Evolutionary conservation across 64 coral and sea anemone genomes (phyloP).

Genomic region (Porites lutea): DNA sequence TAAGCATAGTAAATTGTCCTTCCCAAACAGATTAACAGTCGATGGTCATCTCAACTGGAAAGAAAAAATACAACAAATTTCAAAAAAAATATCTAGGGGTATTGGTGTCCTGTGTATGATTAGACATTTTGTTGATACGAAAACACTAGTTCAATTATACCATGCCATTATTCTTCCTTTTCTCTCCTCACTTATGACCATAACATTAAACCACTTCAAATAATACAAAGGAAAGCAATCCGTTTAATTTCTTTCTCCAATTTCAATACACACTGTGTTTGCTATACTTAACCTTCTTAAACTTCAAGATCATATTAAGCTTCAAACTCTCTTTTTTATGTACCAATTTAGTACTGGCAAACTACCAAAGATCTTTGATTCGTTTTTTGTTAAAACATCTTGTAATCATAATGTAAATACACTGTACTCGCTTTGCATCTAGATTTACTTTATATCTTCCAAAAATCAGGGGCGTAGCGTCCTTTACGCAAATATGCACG

Average conservation of each 20-base stretch:
- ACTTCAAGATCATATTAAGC: neutral
- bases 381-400: neutral
- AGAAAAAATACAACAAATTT: neutral
- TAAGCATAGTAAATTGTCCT: neutral
- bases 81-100: neutral
- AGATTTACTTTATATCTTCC: neutral
- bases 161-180: slow-evolving; percentile 10
- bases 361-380: slow-evolving; percentile 11
- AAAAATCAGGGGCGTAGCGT: no score
- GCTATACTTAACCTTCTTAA: neutral
- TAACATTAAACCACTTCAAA: slow-evolving; percentile 12
- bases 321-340: neutral
- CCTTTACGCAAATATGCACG: no score
- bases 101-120: neutral
- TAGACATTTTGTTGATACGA: neutral
- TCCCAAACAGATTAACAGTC: neutral
- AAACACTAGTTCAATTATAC: slow-evolving; percentile 4
- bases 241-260: neutral
- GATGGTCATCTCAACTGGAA: neutral
- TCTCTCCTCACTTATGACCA: neutral
- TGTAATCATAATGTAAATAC: neutral
- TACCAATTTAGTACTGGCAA: neutral
- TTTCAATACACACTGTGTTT: neutral
- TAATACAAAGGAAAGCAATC: neutral
- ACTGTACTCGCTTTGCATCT: neutral